These are phyloP conservation scores for Argynnis bischoffii DNA, from an alignment of 2,888 invertebrate species.

Conservation along the genomic window DNA sequence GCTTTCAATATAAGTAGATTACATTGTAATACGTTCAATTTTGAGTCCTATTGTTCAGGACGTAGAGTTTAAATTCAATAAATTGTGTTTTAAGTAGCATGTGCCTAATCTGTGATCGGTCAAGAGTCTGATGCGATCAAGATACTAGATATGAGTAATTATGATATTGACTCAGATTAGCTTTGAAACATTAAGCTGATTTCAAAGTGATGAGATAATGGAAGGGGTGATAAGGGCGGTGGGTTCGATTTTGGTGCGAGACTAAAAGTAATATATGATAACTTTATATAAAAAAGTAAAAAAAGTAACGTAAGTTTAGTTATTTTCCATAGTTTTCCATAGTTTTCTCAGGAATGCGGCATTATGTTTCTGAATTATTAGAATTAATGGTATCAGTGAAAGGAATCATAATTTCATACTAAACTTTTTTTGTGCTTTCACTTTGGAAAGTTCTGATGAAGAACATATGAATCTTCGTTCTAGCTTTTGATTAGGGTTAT, in stretches of 20 bases:
- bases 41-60: not conserved
- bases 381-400: too few relatives aligned
- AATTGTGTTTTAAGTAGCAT: conserved; percentile 8
- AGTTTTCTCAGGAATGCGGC: too few relatives aligned
- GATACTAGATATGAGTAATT: conserved; percentile 35
- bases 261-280: too few relatives aligned
- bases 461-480: too few relatives aligned
- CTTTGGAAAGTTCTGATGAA: too few relatives aligned
- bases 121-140: conserved; percentile 33
- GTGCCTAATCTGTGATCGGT: conserved; percentile 37
- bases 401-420: too few relatives aligned
- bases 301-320: not conserved
- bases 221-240: conserved; percentile 20
- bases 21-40: not conserved
- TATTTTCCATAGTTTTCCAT: not conserved
- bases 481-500: too few relatives aligned
- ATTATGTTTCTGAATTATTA: too few relatives aligned
- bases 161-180: conserved; percentile 42
- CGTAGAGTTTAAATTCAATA: conserved; percentile 16
- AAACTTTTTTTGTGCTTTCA: too few relatives aligned
- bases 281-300: too few relatives aligned
- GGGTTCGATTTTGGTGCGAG: not conserved
- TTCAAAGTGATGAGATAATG: conserved; percentile 28
- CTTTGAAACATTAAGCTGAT: conserved; percentile 28
- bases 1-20: conserved; percentile 16